Evolutionary conservation across 2,888 invertebrate genomes (phyloP).

Genomic region (Meteorus cinctellus): DNA sequence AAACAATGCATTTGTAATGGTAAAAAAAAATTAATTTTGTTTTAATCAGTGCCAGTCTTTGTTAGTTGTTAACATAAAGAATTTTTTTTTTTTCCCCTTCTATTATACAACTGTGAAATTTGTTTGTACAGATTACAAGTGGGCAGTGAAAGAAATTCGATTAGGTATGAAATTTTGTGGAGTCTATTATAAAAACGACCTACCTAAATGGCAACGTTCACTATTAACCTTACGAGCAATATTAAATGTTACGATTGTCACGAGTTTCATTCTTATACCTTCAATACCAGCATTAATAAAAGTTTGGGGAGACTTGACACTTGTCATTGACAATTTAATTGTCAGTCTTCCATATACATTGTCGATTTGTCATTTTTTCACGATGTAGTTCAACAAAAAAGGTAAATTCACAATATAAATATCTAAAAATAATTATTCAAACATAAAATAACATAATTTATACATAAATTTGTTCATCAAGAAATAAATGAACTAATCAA

Average conservation of each 20-base stretch:
- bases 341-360: conserved; percentile 37
- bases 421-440: neutral
- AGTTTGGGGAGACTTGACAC: conserved; percentile 44
- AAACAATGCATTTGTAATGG: too few species aligned
- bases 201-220: conserved; percentile 9
- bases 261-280: conserved; percentile 37
- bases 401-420: conserved; percentile 33
- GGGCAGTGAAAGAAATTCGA: conserved; percentile 44
- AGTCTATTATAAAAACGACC: conserved; percentile 34
- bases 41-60: too few species aligned
- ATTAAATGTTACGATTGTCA: conserved; percentile 1
- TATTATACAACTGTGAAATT: neutral
- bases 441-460: neutral
- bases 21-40: too few species aligned
- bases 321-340: conserved; percentile 46
- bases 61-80: too few species aligned
- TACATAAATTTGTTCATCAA: neutral
- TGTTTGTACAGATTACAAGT: conserved; percentile 43
- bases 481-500: neutral
- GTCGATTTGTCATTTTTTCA: conserved; percentile 36
- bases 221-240: conserved; percentile 31
- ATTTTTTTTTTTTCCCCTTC: neutral
- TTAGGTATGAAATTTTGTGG: conserved; percentile 42
- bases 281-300: conserved; percentile 36
- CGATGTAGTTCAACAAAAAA: conserved; percentile 46